These are phyloP conservation scores for Camelus dromedarius DNA, from an alignment of 2,113 vertebrate species.

Conservation along the genomic window DNA sequence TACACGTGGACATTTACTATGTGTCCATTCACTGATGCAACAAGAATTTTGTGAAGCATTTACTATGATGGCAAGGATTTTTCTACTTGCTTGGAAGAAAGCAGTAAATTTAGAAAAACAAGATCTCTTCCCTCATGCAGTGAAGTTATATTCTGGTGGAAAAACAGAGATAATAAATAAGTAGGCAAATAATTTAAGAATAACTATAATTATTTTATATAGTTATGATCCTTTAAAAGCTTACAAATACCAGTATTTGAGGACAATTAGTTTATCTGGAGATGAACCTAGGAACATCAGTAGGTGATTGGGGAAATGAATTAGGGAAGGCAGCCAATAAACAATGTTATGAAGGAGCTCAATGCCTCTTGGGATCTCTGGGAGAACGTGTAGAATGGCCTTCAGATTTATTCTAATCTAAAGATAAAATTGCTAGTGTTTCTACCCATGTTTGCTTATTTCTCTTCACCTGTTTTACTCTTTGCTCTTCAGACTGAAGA, in stretches of 20 bases:
- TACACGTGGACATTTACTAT: neutral
- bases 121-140: neutral
- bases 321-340: neutral
- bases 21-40: neutral
- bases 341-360: neutral
- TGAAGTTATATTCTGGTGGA: neutral
- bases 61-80: neutral
- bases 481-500: neutral
- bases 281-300: neutral
- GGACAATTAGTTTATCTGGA: neutral
- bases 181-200: neutral
- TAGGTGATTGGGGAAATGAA: neutral
- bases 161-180: neutral
- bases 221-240: neutral
- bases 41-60: neutral
- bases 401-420: neutral
- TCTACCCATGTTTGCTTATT: neutral
- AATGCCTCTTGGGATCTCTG: neutral
- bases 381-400: neutral
- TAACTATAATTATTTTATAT: neutral
- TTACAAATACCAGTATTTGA: neutral
- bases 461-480: neutral
- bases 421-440: neutral
- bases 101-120: neutral
- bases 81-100: neutral